Conservation (phyloP, 2,888 invertebrate species). For the Odontocerum albicorne region DNA sequence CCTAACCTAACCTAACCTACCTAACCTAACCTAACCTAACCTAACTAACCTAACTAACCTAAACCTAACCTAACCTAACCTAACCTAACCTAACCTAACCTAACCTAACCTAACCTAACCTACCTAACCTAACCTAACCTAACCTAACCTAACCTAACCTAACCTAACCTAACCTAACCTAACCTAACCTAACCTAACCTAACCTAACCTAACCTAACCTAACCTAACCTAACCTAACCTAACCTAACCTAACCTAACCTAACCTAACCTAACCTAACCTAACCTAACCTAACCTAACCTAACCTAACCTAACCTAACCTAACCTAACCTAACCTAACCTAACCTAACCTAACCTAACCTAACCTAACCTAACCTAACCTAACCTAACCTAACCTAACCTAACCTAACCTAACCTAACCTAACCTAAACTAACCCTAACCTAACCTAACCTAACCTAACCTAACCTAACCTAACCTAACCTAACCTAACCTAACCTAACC, state of each 20-base stretch:
- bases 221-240: slow-evolving; percentile 19
- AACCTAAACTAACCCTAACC: slow-evolving; percentile 29
- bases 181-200: slow-evolving; percentile 19
- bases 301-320: slow-evolving; percentile 22
- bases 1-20: no score
- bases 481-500: slow-evolving; percentile 30
- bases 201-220: slow-evolving; percentile 6
- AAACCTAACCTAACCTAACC: slow-evolving; percentile 36
- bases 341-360: slow-evolving; percentile 27
- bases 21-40: slow-evolving; percentile 37
- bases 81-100: slow-evolving; percentile 32
- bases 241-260: slow-evolving; percentile 19
- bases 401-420: slow-evolving; percentile 14
- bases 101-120: slow-evolving; percentile 27
- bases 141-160: slow-evolving; percentile 26
- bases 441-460: slow-evolving; percentile 30
- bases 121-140: slow-evolving; percentile 26
- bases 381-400: slow-evolving; percentile 29
- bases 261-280: slow-evolving; percentile 11
- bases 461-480: slow-evolving; percentile 30
- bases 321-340: slow-evolving; percentile 29
- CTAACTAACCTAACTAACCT: slow-evolving; percentile 35
- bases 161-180: slow-evolving; percentile 23
- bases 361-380: slow-evolving; percentile 28
- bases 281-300: slow-evolving; percentile 18